A percentile compares a stretch with the other conserved stretches of the same genome.
Evolutionary conservation across 2,888 invertebrate genomes (phyloP).

Genomic region (Ethmia dodecea): DNA sequence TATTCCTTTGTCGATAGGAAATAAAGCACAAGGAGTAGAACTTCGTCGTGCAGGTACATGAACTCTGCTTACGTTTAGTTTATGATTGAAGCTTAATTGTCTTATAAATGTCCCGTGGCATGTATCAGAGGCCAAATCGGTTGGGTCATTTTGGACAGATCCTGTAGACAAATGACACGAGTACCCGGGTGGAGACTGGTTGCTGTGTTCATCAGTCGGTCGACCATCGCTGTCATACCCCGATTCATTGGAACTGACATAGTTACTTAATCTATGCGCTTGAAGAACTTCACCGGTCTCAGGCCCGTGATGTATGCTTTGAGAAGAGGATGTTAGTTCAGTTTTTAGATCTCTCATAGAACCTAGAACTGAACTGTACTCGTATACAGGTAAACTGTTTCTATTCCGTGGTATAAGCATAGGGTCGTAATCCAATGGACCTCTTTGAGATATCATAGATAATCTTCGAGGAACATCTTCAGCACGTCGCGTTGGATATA

Average conservation of each 20-base stretch:
- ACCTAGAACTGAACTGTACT: conserved; percentile 56
- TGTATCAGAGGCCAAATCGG: conserved; percentile 40
- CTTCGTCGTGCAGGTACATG: conserved; percentile 62
- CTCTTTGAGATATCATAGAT: conserved; percentile 66
- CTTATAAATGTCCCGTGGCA: conserved; percentile 56
- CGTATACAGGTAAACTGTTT: conserved; percentile 71
- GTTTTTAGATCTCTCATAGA: conserved; percentile 59
- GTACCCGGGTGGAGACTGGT: conserved; percentile 74
- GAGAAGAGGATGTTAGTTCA: conserved; percentile 61
- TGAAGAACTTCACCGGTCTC: conserved; percentile 76
- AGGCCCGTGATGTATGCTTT: conserved; percentile 74
- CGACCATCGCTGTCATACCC: conserved; percentile 89
- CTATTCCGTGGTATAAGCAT: conserved; percentile 69
- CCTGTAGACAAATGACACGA: conserved; percentile 59
- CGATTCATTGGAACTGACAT: conserved; percentile 89
- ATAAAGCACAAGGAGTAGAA: conserved; percentile 68
- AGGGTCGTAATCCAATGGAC: conserved; percentile 66
- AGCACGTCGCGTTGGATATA: conserved; percentile 42
- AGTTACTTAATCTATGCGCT: conserved; percentile 82
- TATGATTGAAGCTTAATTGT: conserved; percentile 65
- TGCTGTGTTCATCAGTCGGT: conserved; percentile 73
- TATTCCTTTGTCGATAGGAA: conserved; percentile 54
- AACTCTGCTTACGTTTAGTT: conserved; percentile 59
- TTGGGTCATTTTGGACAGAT: conserved; percentile 35
- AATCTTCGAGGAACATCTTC: conserved; percentile 59